Percentiles rank a stretch among this genome's conserved stretches.
Conservation (phyloP, 2,113 vertebrate genomes). For the Arenaria interpres region DNA sequence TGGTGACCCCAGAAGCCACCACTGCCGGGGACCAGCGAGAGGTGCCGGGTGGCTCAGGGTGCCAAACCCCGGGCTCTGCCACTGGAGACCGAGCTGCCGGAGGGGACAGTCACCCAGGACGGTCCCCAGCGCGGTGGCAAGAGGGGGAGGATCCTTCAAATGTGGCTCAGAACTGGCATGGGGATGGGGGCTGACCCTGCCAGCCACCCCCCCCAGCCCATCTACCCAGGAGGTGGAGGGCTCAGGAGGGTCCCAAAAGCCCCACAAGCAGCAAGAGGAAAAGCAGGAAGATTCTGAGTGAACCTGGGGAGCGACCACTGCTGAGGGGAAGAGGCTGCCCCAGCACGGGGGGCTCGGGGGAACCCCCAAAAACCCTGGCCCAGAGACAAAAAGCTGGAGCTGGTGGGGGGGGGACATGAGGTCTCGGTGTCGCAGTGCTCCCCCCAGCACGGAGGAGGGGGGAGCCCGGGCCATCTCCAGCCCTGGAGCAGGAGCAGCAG, state of each 20-base stretch:
- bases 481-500: background rate
- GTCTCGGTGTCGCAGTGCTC: background rate
- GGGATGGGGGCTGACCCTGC: background rate
- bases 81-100: fast-evolving
- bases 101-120: background rate
- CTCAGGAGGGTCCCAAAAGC: background rate
- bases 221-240: background rate
- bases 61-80: background rate
- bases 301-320: background rate
- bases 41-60: background rate
- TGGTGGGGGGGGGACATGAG: background rate
- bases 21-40: background rate
- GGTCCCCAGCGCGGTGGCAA: background rate
- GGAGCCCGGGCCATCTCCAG: background rate
- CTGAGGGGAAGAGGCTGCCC: background rate
- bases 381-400: background rate
- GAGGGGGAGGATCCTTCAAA: background rate
- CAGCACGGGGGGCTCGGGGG: fast-evolving
- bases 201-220: background rate
- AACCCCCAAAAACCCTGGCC: background rate
- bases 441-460: background rate
- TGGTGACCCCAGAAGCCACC: background rate
- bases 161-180: background rate
- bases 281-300: background rate
- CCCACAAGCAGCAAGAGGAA: background rate